Base-by-base conservation (phyloP, 2,113 vertebrate genomes). In the Heterotis niloticus region DNA sequence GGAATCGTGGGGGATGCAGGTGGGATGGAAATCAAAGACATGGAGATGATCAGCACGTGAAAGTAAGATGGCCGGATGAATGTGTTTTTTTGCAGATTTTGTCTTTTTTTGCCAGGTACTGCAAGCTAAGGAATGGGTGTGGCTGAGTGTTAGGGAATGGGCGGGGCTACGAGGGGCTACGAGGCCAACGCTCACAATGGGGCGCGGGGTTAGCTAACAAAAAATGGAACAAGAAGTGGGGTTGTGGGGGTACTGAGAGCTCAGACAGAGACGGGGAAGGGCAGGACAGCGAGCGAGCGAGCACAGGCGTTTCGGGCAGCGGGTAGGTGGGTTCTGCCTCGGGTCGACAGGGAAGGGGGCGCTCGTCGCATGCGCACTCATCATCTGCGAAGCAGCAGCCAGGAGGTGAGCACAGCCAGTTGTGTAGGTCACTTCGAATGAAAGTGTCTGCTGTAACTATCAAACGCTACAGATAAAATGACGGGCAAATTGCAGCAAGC, bases 331-430 rank as follows among this genome's bases (percentile, higher is more conserved):
- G 82, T 84, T 88, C 90, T 87, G 90, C 86, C 84, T 84, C 81
- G 59, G 34, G 81, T 87, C 88, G 87, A 88, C 82, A 78, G 84
- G 80, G 78, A 83, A 23, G 64, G 28, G 51, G 34, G 34, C 7
- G 34, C 34, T 44, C 34, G 34, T 79, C n/a, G 24, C 74, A 7
- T 78, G 70, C 78, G 78, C 82, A 84, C 88, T 90, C 90, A 93
- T 93, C 92, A 93, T 93, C 92, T 93, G 87, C 86, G 88, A 82
- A 91, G 84, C 56, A 87, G 82, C 73, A 88, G 80, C 70, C 83
- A 78, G 82, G 87, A 90, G 85, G 85, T 20, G 28, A 70, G 9
- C 9, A 70, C 68, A 34, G 68, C 51, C 26, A 17, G 62, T 5
- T 4, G 23, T 17, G 16, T 17, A 88, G 83, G 85, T 51, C 77